A percentile compares a stretch with the other conserved stretches of the same genome.
Evolutionary conservation across 2,888 invertebrate genomes (phyloP).

Genomic region (Mesopsocus fuscifrons): DNA sequence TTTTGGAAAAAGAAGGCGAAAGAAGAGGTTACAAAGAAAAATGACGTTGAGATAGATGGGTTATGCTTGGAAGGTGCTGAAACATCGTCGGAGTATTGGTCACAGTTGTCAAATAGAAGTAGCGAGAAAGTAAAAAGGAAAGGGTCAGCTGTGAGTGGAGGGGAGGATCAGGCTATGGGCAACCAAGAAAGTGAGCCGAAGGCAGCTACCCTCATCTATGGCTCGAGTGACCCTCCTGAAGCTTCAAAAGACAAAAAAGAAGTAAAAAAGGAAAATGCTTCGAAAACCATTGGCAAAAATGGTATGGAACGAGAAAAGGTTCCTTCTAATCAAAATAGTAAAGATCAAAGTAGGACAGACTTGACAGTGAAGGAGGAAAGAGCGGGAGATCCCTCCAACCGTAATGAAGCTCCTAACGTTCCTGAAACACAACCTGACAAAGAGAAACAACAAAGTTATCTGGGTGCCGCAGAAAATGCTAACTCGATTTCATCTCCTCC

Average conservation of each 20-base stretch:
- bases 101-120: not conserved
- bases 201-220: too few relatives aligned
- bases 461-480: too few relatives aligned
- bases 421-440: too few relatives aligned
- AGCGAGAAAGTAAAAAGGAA: not conserved
- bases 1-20: not conserved
- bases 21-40: not conserved
- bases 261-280: not conserved
- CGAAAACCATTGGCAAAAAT: not conserved
- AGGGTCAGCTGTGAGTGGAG: not conserved
- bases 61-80: not conserved
- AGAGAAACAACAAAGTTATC: too few relatives aligned
- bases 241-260: not conserved
- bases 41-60: not conserved
- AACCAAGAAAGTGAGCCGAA: slow-evolving; percentile 5
- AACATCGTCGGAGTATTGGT: not conserved
- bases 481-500: too few relatives aligned
- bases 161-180: not conserved
- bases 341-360: too few relatives aligned
- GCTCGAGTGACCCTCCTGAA: too few relatives aligned
- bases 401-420: too few relatives aligned
- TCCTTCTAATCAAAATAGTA: too few relatives aligned
- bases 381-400: too few relatives aligned
- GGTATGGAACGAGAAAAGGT: not conserved
- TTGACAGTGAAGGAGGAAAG: too few relatives aligned